These are phyloP conservation scores for Calameuta filiformis DNA, from an alignment of 2,888 invertebrate species.

Conservation along the genomic window DNA sequence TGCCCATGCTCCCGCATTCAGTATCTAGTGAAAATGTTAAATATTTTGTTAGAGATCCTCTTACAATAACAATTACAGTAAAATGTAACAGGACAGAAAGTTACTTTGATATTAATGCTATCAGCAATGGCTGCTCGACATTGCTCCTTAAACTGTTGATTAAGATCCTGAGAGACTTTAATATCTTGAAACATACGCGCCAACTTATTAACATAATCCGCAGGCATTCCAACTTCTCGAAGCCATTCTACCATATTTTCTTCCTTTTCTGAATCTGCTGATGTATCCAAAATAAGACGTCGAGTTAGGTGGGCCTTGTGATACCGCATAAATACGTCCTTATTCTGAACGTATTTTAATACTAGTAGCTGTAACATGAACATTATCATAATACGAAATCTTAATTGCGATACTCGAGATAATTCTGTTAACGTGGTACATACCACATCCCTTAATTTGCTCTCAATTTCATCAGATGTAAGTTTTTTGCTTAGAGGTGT, in stretches of 20 bases:
- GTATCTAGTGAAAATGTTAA: slow-evolving; percentile 69
- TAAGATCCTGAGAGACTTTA: slow-evolving; percentile 96
- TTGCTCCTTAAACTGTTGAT: slow-evolving; percentile 86
- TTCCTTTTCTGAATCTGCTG: slow-evolving; percentile 98
- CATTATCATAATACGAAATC: background rate
- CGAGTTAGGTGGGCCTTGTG: slow-evolving; percentile 98
- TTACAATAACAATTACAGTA: background rate
- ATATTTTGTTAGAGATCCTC: background rate
- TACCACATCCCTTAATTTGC: slow-evolving; percentile 89
- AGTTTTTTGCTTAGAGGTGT: slow-evolving; percentile 96
- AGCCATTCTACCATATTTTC: slow-evolving; percentile 99
- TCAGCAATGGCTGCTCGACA: slow-evolving; percentile 84
- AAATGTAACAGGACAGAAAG: background rate
- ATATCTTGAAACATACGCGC: slow-evolving; percentile 99
- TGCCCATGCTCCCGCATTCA: slow-evolving; percentile 99
- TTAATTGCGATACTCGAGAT: slow-evolving; percentile 7
- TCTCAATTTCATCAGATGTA: slow-evolving; percentile 97
- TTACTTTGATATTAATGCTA: slow-evolving; percentile 91
- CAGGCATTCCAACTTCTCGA: slow-evolving; percentile 98
- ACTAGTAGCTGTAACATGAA: slow-evolving; percentile 77
- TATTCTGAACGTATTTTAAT: slow-evolving; percentile 98
- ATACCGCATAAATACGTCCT: slow-evolving; percentile 99
- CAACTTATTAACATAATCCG: slow-evolving; percentile 98
- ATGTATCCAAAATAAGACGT: slow-evolving; percentile 95
- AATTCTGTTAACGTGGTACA: slow-evolving; percentile 47